phyloP scores from a whole-genome alignment of 2,113 vertebrate genomes.

The Centropus bengalensis region DNA sequence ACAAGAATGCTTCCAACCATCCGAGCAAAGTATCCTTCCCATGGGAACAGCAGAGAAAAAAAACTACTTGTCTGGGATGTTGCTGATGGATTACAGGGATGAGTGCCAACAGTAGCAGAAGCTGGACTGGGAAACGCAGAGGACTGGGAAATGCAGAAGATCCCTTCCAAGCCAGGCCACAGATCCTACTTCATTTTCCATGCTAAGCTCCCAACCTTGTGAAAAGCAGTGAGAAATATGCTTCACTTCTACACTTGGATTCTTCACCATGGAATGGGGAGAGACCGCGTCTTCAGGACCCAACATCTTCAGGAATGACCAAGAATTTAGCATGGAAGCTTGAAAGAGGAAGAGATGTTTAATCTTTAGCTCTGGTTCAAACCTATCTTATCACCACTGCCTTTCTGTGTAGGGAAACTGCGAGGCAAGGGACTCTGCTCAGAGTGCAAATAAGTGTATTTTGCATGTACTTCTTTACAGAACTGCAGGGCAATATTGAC shows the following conservation, averaged over 20 bases:
- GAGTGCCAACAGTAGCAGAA: neutral
- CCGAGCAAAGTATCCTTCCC: neutral
- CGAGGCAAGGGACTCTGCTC: neutral
- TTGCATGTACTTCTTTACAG: neutral
- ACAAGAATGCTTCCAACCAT: neutral
- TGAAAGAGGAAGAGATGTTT: neutral
- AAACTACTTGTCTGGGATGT: neutral
- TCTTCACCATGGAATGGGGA: neutral
- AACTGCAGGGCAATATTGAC: slow-evolving; percentile 18
- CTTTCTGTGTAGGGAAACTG: slow-evolving; percentile 26
- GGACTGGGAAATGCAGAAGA: neutral
- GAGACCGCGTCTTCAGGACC: neutral
- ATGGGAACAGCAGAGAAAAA: neutral
- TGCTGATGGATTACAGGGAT: neutral
- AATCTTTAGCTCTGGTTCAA: slow-evolving; percentile 5
- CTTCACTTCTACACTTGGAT: neutral
- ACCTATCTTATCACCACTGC: neutral
- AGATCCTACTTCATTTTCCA: neutral
- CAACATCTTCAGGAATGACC: neutral
- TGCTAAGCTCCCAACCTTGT: neutral
- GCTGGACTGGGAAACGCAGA: neutral
- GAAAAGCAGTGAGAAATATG: neutral
- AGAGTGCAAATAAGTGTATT: slow-evolving; percentile 13
- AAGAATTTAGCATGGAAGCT: neutral
- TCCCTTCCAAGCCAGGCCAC: neutral